Evolutionary conservation across 2,888 invertebrate genomes (phyloP), one percentile per base, ranked within the genome.

Genomic region (Oligia fasciuncula): DNA sequence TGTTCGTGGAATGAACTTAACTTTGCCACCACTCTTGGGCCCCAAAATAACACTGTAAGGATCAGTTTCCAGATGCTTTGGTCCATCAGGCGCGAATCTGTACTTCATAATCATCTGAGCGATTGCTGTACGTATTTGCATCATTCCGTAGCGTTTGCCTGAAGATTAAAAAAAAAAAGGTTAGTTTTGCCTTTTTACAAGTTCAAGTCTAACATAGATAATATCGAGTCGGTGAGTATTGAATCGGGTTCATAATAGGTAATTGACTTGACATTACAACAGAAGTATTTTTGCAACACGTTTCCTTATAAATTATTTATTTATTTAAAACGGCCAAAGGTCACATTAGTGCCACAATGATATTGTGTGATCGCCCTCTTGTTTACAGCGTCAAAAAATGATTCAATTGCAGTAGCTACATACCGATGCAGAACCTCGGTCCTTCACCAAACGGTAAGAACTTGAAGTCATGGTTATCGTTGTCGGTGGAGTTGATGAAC

Each of bases 401-500:
- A 17, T 17, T 54, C 40, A 23, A 66, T 13, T 9, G 1, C 13
- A 19, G 14, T 29, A 19, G 54, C 40, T 49, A 84, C 81, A 46
- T 85, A 93, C 93, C 93, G 76, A 93, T 93, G 74, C 93, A 93
- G 76, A 94, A 95, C 13, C 94, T 92, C 1, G 95, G 96, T 60
- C 95, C 96, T 66, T 95, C 95, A 11, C 96, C 95, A 74, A 96
- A 95, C 0, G 96, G 95, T 40, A 95, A 65, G 73, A 94, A 95
- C 0, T 91, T 92, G 86, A 91, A 95, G 40, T 94, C 91, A 14
- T 91, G 83, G 54, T 95, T 95, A 71, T 95, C 94, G 46, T 88
- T 92, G 72, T 95, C 94, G 0, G 86, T 82, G 4, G 91, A 80
- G 29, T 88, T 81, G 8, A 77, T 76, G 86, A 94, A 93, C 74